phyloP scores from a whole-genome alignment of 30 jellyfish, hydroid and myxozoan species.

The Mastigias papua region DNA sequence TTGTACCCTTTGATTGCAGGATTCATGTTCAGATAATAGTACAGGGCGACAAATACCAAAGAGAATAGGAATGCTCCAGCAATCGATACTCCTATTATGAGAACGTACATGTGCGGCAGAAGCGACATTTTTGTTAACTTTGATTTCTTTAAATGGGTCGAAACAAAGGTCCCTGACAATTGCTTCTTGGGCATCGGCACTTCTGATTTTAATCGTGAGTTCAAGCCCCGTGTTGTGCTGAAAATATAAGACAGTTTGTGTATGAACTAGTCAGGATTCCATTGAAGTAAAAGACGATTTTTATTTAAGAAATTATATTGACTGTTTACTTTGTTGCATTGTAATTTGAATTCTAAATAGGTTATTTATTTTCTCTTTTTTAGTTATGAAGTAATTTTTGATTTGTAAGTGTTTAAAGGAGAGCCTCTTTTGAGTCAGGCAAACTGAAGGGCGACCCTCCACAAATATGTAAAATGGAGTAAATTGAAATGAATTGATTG shows the following conservation, averaged over 20 bases:
- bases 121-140: conserved; percentile 62
- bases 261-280: neutral
- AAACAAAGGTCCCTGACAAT: conserved; percentile 39
- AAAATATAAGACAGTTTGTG: neutral
- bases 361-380: too few relatives aligned
- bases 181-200: conserved; percentile 64
- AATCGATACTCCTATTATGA: conserved; percentile 89
- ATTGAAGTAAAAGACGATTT: too few relatives aligned
- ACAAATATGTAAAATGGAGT: too few relatives aligned
- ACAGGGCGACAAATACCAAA: conserved; percentile 80
- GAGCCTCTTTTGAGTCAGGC: too few relatives aligned
- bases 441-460: too few relatives aligned
- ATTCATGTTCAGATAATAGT: conserved; percentile 77
- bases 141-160: conserved; percentile 44
- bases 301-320: too few relatives aligned
- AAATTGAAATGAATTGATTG: too few relatives aligned
- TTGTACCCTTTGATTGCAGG: conserved; percentile 52
- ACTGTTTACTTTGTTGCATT: too few relatives aligned
- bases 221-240: conserved; percentile 49
- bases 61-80: conserved; percentile 99
- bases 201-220: conserved; percentile 72
- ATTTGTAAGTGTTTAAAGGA: too few relatives aligned
- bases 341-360: too few relatives aligned
- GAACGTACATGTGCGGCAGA: conserved; percentile 96
- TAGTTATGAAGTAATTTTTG: too few relatives aligned